Conservation (phyloP, 2,797 vertebrate genomes). For the Capromys pilorides region DNA sequence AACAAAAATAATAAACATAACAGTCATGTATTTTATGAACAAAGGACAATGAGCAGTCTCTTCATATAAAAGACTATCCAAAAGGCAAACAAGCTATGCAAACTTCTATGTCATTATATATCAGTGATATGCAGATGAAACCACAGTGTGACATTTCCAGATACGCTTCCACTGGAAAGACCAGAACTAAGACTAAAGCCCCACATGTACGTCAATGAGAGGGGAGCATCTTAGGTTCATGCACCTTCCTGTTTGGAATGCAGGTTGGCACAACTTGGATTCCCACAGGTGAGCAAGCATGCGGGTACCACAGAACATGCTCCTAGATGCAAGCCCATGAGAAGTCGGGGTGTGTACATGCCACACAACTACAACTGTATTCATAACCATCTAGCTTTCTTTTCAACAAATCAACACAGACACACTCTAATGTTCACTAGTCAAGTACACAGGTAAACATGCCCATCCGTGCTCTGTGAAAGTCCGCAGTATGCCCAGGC, state of each 20-base stretch:
- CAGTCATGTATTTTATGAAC: no score
- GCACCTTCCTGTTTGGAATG: not conserved
- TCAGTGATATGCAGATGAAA: no score
- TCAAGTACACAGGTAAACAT: not conserved
- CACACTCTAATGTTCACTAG: no score
- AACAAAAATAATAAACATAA: no score
- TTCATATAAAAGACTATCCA: no score
- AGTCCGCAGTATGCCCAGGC: not conserved
- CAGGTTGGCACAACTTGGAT: not conserved
- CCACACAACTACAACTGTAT: fast-evolving
- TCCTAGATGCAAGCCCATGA: not conserved
- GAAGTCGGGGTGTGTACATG: fast-evolving
- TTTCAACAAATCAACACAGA: not conserved
- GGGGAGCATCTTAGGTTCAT: fast-evolving
- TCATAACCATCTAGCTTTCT: fast-evolving
- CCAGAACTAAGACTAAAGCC: not conserved
- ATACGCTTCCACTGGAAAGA: no score
- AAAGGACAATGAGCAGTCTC: no score
- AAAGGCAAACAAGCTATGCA: no score
- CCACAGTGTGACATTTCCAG: no score
- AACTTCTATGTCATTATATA: no score
- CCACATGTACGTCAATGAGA: fast-evolving
- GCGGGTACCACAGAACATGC: not conserved
- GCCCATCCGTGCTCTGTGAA: no score
- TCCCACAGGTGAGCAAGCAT: no score